Evolutionary conservation across 2,888 invertebrate species (phyloP).

Genomic region (Molorchus minor): DNA sequence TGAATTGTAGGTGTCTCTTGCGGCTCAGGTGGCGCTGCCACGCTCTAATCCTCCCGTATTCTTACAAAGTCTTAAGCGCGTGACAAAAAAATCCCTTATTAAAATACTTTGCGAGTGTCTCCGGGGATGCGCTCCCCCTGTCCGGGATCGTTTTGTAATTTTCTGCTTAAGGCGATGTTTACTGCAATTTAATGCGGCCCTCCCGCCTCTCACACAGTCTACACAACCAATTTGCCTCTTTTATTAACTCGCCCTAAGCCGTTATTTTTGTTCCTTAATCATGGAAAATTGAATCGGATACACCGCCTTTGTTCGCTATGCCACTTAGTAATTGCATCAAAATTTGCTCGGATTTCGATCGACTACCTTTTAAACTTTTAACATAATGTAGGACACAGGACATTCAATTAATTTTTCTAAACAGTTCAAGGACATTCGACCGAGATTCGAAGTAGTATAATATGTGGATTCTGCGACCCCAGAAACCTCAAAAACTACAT

Average conservation of each 20-base stretch:
- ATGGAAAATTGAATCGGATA: background rate
- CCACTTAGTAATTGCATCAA: too few species aligned
- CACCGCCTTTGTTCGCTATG: background rate
- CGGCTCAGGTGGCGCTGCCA: slow-evolving; percentile 56
- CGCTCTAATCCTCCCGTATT: slow-evolving; percentile 54
- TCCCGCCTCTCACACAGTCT: slow-evolving; percentile 23
- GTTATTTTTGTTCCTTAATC: slow-evolving; percentile 4
- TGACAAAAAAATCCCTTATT: slow-evolving; percentile 62
- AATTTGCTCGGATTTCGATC: too few species aligned
- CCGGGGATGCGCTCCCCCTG: slow-evolving; percentile 46
- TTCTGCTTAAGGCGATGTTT: slow-evolving; percentile 52
- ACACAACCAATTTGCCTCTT: slow-evolving; percentile 35
- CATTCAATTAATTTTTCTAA: too few species aligned
- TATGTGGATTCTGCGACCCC: too few species aligned
- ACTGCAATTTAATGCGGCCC: slow-evolving; percentile 47
- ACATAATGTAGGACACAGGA: too few species aligned
- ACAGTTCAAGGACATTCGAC: too few species aligned
- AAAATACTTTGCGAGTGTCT: slow-evolving; percentile 57
- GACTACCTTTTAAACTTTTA: too few species aligned
- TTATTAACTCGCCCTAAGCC: slow-evolving; percentile 32
- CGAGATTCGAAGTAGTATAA: too few species aligned
- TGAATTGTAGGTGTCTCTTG: slow-evolving; percentile 58
- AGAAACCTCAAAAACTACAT: too few species aligned
- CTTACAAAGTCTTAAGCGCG: slow-evolving; percentile 54
- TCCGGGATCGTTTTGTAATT: slow-evolving; percentile 56